Base-by-base conservation (phyloP, 2,797 vertebrate genomes). In the Nannoperca australis region DNA sequence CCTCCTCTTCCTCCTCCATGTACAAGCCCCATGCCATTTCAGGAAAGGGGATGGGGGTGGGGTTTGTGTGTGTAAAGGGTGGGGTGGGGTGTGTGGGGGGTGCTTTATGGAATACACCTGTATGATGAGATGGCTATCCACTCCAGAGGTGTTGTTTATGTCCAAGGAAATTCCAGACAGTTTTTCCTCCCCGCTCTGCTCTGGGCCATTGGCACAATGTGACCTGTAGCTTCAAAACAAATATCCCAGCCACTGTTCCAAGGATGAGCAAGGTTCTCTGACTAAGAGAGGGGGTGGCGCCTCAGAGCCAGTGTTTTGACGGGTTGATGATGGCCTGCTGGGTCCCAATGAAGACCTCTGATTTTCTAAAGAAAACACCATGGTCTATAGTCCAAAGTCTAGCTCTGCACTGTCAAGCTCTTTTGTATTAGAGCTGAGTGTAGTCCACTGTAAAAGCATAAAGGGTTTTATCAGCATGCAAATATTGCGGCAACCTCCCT, bases 211-310 rank as follows among this genome's bases (percentile, higher is more conserved):
- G 85, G 88, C 85, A 88, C 91, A 91, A 61, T 18, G 53, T 81
- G 88, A 91, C 89, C 91, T 75, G 83, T 32, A 83, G 80, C 85
- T 86, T 89, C 86, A 89, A 83, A 91, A 88, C 89, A 92, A 92
- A 91, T 42, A 78, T 56, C 36, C 73, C 72, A n/a, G 63, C 68
- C 60, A 82, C 75, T 34, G 66, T 66, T 87, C 73, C 64, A 72
- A 76, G 85, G 81, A 89, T 81, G 27, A 87, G 85, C 84, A 72
- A 12, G 27, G 13, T 17, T 38, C 24, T 68, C 45, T 1, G 27
- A 40, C 32, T 69, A 2, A 20, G 27, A 67, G 49, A 64, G 40
- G 63, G 82, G 81, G 80, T 1, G 45, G 85, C 0, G 73, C 62
- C 53, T 76, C 7, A 0, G 66, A 69, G 64, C 27, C 67, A 34